Evolutionary conservation across 2,113 vertebrate genomes (phyloP).

Genomic region (Python bivittatus): DNA sequence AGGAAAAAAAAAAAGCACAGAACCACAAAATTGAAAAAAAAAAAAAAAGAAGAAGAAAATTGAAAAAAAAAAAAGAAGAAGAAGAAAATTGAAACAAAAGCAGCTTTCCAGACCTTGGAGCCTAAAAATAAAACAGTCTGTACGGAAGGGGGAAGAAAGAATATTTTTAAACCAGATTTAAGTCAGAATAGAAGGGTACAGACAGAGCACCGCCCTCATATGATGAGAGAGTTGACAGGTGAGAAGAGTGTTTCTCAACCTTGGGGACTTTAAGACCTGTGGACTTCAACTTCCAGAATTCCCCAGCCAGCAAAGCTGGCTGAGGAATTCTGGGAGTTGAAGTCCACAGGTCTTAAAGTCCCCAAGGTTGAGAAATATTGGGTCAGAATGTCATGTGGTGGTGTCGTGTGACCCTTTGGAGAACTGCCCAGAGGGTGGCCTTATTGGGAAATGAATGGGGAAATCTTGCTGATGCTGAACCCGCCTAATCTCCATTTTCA

Average conservation of each 20-base stretch:
- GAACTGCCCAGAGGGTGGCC: background rate
- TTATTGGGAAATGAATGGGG: background rate
- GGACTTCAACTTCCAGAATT: too few relatives aligned
- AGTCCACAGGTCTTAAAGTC: too few relatives aligned
- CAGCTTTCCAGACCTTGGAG: background rate
- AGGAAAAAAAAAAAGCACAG: too few relatives aligned
- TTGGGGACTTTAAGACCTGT: too few relatives aligned
- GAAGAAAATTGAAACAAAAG: background rate
- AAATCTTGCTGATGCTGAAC: background rate
- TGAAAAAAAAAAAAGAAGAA: background rate
- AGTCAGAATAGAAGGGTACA: background rate
- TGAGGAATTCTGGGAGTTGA: too few relatives aligned
- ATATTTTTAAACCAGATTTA: slow-evolving; percentile 17
- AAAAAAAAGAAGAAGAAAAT: too few relatives aligned
- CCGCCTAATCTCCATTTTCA: background rate
- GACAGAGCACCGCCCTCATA: background rate
- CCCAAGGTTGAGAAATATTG: too few relatives aligned
- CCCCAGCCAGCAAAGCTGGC: too few relatives aligned
- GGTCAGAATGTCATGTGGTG: background rate
- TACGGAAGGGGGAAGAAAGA: background rate
- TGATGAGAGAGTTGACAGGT: background rate
- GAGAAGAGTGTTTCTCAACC: too few relatives aligned
- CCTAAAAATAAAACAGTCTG: slow-evolving; percentile 30
- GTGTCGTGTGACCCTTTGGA: background rate
- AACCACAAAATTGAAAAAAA: background rate